phyloP scores from a whole-genome alignment of 1,140 invertebrate species.

The Drosophila rufa region DNA sequence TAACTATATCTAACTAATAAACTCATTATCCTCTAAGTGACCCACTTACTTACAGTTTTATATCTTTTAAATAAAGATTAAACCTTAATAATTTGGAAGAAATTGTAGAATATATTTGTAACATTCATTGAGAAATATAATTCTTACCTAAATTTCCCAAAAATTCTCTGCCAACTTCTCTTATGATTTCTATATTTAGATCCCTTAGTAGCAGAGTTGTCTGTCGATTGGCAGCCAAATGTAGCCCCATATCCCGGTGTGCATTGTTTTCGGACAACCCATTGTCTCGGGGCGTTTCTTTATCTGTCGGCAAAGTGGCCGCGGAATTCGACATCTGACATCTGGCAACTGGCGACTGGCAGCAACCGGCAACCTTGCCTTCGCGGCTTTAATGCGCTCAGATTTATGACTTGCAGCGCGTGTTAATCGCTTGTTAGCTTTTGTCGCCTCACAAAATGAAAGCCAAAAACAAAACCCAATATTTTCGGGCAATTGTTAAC shows the following conservation, averaged over 20 bases:
- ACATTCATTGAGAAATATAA: background rate
- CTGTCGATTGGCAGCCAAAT: conserved; percentile 10
- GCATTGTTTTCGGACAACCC: conserved; percentile 44
- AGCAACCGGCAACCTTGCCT: conserved; percentile 54
- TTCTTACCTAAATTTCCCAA: background rate
- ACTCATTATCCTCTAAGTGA: too few relatives aligned
- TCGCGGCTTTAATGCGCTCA: conserved; percentile 36
- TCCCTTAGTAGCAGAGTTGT: conserved; percentile 17
- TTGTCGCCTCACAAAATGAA: conserved; percentile 53
- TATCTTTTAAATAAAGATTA: too few relatives aligned
- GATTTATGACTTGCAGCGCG: conserved; percentile 61
- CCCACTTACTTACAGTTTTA: too few relatives aligned
- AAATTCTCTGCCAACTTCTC: background rate
- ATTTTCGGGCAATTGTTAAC: conserved; percentile 63
- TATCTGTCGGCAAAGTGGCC: conserved; percentile 17
- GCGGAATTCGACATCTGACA: conserved; percentile 51
- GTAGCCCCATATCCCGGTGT: conserved; percentile 8
- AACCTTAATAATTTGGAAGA: too few relatives aligned
- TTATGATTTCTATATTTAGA: background rate
- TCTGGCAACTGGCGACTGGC: conserved; percentile 41
- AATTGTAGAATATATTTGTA: too few relatives aligned
- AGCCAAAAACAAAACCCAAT: conserved; percentile 34
- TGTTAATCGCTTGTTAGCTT: conserved; percentile 71
- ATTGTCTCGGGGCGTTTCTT: conserved; percentile 58
- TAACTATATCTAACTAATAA: too few relatives aligned